A percentile compares a stretch with the other conserved stretches of the same genome.
Evolutionary conservation across 2,797 vertebrate genomes (phyloP).

Genomic region (Sebastes matsubarae): DNA sequence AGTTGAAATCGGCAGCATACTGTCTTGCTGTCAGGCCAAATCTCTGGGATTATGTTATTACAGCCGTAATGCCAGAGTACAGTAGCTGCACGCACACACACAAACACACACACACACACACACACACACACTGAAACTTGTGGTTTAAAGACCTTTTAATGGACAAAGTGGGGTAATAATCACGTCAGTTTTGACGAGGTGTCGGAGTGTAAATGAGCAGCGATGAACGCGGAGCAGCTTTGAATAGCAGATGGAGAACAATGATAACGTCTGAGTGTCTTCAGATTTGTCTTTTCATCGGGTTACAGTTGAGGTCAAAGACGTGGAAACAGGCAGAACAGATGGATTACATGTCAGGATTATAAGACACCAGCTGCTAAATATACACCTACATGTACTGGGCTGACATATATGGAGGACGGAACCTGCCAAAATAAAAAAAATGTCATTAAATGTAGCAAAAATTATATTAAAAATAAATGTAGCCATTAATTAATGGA

Average conservation of each 20-base stretch:
- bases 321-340: slow-evolving; percentile 6
- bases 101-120: not conserved
- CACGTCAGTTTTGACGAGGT: not conserved
- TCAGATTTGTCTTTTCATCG: not conserved
- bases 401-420: not conserved
- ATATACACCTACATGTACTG: not conserved
- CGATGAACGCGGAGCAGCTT: not conserved
- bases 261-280: not conserved
- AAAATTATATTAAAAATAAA: no score
- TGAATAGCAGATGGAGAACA: slow-evolving; percentile 8
- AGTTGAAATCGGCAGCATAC: slow-evolving; percentile 70
- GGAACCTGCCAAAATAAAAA: no score
- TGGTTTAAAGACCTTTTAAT: slow-evolving; percentile 1
- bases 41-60: slow-evolving; percentile 77
- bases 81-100: not conserved
- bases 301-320: not conserved
- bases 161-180: not conserved
- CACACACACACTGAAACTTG: slow-evolving; percentile 2
- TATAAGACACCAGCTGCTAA: slow-evolving; percentile 36
- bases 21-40: slow-evolving; percentile 66
- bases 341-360: slow-evolving; percentile 49
- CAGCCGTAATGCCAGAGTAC: slow-evolving; percentile 57
- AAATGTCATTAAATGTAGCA: no score
- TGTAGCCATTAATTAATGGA: no score
- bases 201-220: not conserved